Evolutionary conservation across 2,888 invertebrate species (phyloP).

Genomic region (Timema podura): DNA sequence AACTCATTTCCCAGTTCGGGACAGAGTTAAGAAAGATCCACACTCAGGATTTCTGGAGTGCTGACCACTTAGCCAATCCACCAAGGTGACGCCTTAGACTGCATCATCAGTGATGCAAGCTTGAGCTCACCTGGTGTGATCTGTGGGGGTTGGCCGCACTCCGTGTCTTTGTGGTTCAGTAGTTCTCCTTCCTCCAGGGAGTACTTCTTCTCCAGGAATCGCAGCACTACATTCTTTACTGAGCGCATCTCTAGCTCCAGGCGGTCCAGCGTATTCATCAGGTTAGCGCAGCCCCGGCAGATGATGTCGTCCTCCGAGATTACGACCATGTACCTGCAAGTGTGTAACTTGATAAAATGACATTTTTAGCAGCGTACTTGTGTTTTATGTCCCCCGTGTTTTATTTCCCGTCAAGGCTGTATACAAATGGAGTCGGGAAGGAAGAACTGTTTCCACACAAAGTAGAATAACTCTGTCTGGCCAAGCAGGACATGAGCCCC

Average conservation of each 20-base stretch:
- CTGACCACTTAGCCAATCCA: too few relatives aligned
- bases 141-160: slow-evolving; percentile 38
- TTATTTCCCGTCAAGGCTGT: too few relatives aligned
- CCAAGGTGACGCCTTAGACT: too few relatives aligned
- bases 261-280: slow-evolving; percentile 44
- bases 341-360: not conserved
- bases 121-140: slow-evolving; percentile 31
- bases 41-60: too few relatives aligned
- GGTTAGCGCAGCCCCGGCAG: slow-evolving; percentile 44
- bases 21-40: too few relatives aligned
- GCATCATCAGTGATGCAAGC: too few relatives aligned
- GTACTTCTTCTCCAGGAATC: slow-evolving; percentile 44
- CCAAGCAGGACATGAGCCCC: too few relatives aligned
- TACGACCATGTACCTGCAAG: slow-evolving; percentile 42
- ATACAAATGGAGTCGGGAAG: not conserved
- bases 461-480: not conserved
- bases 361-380: not conserved
- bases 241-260: slow-evolving; percentile 42
- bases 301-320: slow-evolving; percentile 45
- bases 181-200: slow-evolving; percentile 42
- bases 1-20: too few relatives aligned
- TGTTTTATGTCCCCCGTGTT: too few relatives aligned
- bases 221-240: slow-evolving; percentile 39
- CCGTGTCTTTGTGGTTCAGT: slow-evolving; percentile 36
- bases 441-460: not conserved